Conservation (phyloP, 2,888 invertebrate genomes). For the Mesochorus sp. region DNA sequence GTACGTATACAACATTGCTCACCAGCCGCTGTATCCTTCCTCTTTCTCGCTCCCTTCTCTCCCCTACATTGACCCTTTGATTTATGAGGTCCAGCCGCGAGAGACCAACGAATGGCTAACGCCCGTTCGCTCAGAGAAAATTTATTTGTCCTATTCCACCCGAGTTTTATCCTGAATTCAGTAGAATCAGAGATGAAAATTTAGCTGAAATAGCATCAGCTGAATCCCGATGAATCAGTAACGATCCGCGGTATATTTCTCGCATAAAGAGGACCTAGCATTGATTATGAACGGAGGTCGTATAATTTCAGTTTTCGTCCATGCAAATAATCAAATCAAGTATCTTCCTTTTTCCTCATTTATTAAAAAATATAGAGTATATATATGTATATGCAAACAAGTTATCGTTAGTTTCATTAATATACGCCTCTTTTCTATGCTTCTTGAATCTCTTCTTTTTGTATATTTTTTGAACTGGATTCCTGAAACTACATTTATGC, state of each 20-base stretch:
- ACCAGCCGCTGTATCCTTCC: constrained; percentile 19
- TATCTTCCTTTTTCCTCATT: no score
- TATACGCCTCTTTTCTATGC: no score
- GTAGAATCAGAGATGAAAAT: constrained; percentile 38
- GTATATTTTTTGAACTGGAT: no score
- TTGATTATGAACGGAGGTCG: neutral
- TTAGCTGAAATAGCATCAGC: neutral
- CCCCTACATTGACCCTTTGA: constrained; percentile 44
- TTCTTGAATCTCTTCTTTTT: no score
- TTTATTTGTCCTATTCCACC: constrained; percentile 50
- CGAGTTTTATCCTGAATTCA: neutral
- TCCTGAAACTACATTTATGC: constrained; percentile 26
- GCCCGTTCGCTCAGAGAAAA: constrained; percentile 42
- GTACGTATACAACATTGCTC: neutral
- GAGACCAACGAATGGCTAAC: constrained; percentile 30
- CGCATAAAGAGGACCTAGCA: neutral
- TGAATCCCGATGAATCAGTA: constrained; percentile 29
- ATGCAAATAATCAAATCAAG: no score
- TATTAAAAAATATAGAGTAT: no score
- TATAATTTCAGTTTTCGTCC: no score
- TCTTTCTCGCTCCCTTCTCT: constrained; percentile 13
- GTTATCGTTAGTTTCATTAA: no score
- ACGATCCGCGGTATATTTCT: constrained; percentile 29
- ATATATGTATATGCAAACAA: no score
- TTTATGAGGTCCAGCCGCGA: constrained; percentile 48